Percentiles rank a stretch among this genome's conserved stretches.
phyloP scores from a whole-genome alignment of 1,140 invertebrate species.

The Leucophenga varia region DNA sequence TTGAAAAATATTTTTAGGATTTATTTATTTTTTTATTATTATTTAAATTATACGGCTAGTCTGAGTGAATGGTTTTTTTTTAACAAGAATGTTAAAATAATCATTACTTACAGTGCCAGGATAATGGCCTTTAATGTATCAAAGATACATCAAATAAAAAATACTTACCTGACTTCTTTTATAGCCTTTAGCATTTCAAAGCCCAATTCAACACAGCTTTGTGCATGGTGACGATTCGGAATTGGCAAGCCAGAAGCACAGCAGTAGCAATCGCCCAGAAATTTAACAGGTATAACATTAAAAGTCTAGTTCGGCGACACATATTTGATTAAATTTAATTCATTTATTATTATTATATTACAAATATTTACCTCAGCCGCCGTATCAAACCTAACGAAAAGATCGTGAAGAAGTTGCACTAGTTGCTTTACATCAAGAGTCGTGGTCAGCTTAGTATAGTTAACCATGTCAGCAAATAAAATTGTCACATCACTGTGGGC shows the following conservation, averaged over 20 bases:
- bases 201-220: slow-evolving; percentile 82
- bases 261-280: slow-evolving; percentile 89
- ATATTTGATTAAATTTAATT: too few species aligned
- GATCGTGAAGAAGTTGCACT: slow-evolving; percentile 85
- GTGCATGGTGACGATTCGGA: slow-evolving; percentile 71
- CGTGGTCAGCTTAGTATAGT: slow-evolving; percentile 85
- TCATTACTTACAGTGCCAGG: too few species aligned
- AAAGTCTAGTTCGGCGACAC: slow-evolving; percentile 57
- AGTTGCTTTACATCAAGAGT: slow-evolving; percentile 76
- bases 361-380: slow-evolving; percentile 70
- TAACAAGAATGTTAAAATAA: too few species aligned
- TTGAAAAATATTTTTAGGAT: too few species aligned
- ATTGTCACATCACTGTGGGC: slow-evolving; percentile 86
- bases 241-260: slow-evolving; percentile 82
- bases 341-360: background rate
- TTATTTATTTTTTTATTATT: too few species aligned
- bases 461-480: slow-evolving; percentile 92
- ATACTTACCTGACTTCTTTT: slow-evolving; percentile 66
- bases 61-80: too few species aligned
- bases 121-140: too few species aligned
- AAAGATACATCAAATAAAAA: too few species aligned
- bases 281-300: slow-evolving; percentile 79
- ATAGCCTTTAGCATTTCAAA: slow-evolving; percentile 88
- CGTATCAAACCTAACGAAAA: slow-evolving; percentile 90
- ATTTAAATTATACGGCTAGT: too few species aligned